Base-by-base conservation (phyloP, 2,113 vertebrate genomes). In the Cathartes aura region DNA sequence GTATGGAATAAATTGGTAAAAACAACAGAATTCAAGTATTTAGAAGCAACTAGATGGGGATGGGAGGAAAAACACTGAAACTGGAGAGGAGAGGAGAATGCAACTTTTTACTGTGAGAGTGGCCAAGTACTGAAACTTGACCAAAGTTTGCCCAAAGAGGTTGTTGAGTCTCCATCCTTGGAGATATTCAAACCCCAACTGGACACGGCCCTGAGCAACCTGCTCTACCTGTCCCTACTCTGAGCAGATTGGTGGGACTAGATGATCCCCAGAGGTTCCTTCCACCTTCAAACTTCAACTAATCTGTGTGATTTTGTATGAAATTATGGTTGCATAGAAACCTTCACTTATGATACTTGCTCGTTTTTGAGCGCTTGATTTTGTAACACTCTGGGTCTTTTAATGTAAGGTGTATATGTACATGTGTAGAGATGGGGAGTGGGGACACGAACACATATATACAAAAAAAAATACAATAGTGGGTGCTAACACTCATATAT, bases 141-240 rank as follows among this genome's bases (percentile, higher is more conserved):
- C n/a, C n/a, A n/a, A n/a, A 56, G 2, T 45, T 70, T 87, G 17
- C 22, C 29, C 6, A 22, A 40, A 50, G 15, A 38, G 0, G 4
- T 8, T n/a, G 6, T 38, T 24, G 12, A 66, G 12, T 50, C 4
- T 87, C 11, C 11, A 12, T 48, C 29, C 20, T 16, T 40, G 43
- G 13, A 52, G 15, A 21, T 56, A 48, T 23, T 79, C 15, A 85
- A 34, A 8, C 4, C 14, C 6, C 47, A 70, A 0, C 1, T 58
- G 17, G 22, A 58, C 7, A 24, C 0, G 0, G 9, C 15, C 24
- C 40, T 58, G 7, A 48, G 23, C 10, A 24, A 55, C 12, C 17
- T 90, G 7, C 36, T 55, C 23, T 75, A 72, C 9, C 23, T 64
- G 23, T 63, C 16, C 26, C 29, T 8, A 11, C 15, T 62, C 6